Conservation (phyloP, 2,888 invertebrate genomes). For the Dryococelus australis region DNA sequence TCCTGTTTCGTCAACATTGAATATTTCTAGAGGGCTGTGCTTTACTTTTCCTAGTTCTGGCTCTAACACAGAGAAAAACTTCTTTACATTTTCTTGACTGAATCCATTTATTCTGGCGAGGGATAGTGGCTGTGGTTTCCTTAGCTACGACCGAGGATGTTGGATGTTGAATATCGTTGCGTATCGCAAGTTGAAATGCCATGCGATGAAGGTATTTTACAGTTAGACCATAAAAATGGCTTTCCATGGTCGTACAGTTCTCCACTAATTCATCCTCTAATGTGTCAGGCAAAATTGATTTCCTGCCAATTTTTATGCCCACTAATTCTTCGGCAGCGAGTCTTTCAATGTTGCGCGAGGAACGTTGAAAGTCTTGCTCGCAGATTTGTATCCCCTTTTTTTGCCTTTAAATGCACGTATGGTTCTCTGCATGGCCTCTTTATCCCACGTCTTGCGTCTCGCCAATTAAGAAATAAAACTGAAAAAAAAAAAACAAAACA, state of each 20-base stretch:
- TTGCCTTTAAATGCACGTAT: background rate
- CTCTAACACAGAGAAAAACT: background rate
- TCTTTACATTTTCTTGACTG: background rate
- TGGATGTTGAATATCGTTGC: background rate
- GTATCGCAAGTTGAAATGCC: no score
- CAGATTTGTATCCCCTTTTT: background rate
- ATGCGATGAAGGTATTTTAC: no score
- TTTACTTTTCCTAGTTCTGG: background rate
- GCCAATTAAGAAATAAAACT: background rate
- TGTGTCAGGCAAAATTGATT: background rate
- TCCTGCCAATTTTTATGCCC: background rate
- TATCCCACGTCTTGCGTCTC: background rate
- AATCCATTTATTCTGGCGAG: background rate
- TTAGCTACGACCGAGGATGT: background rate
- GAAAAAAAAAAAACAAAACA: background rate
- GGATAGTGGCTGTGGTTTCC: background rate
- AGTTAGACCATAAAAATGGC: background rate
- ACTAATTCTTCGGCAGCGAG: background rate
- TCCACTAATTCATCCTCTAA: background rate
- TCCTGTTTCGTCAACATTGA: background rate
- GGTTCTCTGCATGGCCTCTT: background rate
- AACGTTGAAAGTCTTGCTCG: background rate
- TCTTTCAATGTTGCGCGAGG: constrained; percentile 6
- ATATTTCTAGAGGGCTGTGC: constrained; percentile 8
- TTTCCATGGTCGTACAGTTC: background rate